Base-by-base conservation (phyloP, 2,888 invertebrate genomes). In the Adela reaumurella region DNA sequence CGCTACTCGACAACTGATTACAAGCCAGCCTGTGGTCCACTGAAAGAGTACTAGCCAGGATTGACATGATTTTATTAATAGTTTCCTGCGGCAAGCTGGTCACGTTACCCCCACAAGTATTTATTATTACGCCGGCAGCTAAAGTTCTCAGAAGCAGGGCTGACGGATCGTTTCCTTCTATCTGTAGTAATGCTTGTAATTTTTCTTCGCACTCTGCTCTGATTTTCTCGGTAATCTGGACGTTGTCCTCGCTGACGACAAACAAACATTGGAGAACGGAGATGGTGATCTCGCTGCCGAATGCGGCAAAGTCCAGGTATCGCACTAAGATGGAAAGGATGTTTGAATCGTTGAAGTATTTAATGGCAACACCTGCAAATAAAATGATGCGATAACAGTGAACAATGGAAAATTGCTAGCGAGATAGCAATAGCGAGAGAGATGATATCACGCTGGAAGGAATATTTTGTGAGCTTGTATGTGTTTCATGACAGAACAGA, bases 231-330 rank as follows among this genome's bases (percentile, higher is more conserved):
- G 83, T 76, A 1, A 84, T 83, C 50, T 67, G 62, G 1, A 79
- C 68, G 65, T 90, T 90, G 54, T 89, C 87, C 67, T 90, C 90
- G 0, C 87, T 82, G 42, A 89, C 81, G 4, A 88, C 87, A 58
- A 88, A 78, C 6, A 90, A 65, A 59, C 87, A 89, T 58, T 89
- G 88, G 42, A 85, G 81, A 51, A 81, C 77, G 17, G 82, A 77
- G 54, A 74, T 78, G 2, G 81, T 71, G 50, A 85, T 78, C 41
- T 84, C 81, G 47, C 68, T 62, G 1, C 84, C 85, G 62, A 84
- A 87, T 4, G 72, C 66, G 18, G 74, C 61, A 14, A 81, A 65
- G 56, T 87, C 80, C 47, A 90, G 63, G 58, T 83, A 87, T 53
- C 81, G 79, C 2, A 82, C 70, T 17, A 90, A 62, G 51, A 85